Base-by-base conservation (phyloP, 2,888 invertebrate genomes). In the Pycnomerus fuliginosus region DNA sequence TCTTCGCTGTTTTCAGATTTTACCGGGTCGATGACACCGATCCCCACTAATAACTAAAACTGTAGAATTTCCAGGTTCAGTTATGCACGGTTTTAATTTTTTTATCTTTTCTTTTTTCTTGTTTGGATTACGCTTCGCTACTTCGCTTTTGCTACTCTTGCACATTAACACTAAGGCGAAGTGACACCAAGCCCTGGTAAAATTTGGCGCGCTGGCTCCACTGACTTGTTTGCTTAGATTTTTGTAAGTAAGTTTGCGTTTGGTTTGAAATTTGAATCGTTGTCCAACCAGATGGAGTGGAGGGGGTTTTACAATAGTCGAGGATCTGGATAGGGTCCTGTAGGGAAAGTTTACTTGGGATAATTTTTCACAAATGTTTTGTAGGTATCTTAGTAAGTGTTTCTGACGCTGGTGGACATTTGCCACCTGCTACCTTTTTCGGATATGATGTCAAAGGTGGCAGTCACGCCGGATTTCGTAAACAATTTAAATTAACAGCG, bases 21-120 rank as follows among this genome's bases (percentile, higher is more conserved):
- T 65, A 58, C 71, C 55, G 72, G 72, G 55, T 72, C 72, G 58
- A 69, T 71, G 69, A 71, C 70, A 49, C 72, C 72, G 48, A 69
- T 72, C 53, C 67, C 71, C 56, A 54, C 64, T 56, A 65, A 64
- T 39, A 35, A 41, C 28, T 32, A 46, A 47, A 38, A 31, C 22
- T 41, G 48, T 49, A 29, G 39, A 56, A 54, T n/a, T n/a, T n/a
- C n/a, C 63, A 67, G 65, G 67, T 69, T 64, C 58, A 61, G 61
- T 67, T 55, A 11, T 63, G 63, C 64, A 64, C 60, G 58, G 52
- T 57, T 60, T 62, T 60, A 43, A 35, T 40, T 48, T 50, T 49
- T 50, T 31, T 52, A 60, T 52, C 49, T 52, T 53, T 50, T 53
- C 53, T 56, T 48, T 39, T 38, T 15, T 20, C 28, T 39, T 43